These are phyloP conservation scores for Vulpes ferrilata DNA, from an alignment of 2,113 vertebrate genomes.

Conservation along the genomic window DNA sequence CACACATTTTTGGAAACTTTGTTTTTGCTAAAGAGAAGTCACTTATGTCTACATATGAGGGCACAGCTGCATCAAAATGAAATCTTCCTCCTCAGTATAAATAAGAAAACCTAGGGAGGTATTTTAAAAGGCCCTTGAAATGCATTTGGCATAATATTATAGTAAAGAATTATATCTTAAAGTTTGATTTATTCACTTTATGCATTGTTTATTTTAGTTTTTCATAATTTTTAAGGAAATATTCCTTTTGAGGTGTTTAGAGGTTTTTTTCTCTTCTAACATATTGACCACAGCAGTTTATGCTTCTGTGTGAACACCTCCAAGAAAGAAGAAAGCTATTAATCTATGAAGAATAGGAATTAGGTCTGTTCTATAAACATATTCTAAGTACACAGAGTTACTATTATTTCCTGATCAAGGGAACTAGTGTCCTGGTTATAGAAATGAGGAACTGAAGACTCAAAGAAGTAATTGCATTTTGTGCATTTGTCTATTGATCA, in stretches of 20 bases:
- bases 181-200: constrained; percentile 65
- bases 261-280: constrained; percentile 53
- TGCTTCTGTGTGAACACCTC: constrained; percentile 17
- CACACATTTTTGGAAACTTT: neutral
- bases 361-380: constrained; percentile 24
- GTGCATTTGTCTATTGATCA: constrained; percentile 2
- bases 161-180: constrained; percentile 58
- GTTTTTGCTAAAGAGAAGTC: constrained; percentile 33
- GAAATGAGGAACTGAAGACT: neutral
- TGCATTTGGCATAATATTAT: constrained; percentile 33
- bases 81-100: neutral
- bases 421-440: neutral
- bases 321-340: constrained; percentile 38
- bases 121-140: neutral
- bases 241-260: constrained; percentile 46
- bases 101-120: constrained; percentile 3
- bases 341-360: neutral
- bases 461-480: neutral
- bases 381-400: neutral
- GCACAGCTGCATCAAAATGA: neutral
- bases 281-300: neutral
- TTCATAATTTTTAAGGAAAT: constrained; percentile 49
- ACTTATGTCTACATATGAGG: neutral
- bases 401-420: neutral
- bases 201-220: constrained; percentile 62